phyloP scores from a whole-genome alignment of 2,888 invertebrate species.

The Coleophora flavipennella region DNA sequence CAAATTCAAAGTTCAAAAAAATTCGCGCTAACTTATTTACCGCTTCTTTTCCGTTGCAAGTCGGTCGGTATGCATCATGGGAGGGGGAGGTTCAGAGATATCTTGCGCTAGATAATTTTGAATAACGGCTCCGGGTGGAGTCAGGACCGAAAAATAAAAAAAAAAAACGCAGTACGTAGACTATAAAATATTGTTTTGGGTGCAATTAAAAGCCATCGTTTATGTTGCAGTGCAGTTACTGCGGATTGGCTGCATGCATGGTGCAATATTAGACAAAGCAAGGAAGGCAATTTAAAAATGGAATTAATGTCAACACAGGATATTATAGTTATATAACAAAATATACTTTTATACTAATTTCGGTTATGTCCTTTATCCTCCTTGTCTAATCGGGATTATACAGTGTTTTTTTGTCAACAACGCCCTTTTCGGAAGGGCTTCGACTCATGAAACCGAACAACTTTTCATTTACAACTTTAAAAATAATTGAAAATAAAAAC shows the following conservation, averaged over 20 bases:
- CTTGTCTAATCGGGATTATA: too few relatives aligned
- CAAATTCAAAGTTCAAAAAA: slow-evolving; percentile 36
- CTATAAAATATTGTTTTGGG: slow-evolving; percentile 60
- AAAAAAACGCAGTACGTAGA: slow-evolving; percentile 48
- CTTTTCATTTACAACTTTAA: too few relatives aligned
- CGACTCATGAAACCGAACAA: too few relatives aligned
- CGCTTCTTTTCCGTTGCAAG: slow-evolving; percentile 41
- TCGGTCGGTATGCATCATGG: slow-evolving; percentile 50
- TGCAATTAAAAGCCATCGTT: slow-evolving; percentile 57
- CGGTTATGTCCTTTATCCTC: too few relatives aligned
- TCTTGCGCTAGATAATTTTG: slow-evolving; percentile 65
- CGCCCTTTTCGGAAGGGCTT: too few relatives aligned
- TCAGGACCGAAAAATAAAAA: slow-evolving; percentile 29
- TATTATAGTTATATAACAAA: too few relatives aligned
- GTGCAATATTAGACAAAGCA: too few relatives aligned
- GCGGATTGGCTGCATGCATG: slow-evolving; percentile 11
- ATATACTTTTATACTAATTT: too few relatives aligned
- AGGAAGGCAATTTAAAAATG: too few relatives aligned
- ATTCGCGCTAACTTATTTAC: slow-evolving; percentile 24
- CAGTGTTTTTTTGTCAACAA: too few relatives aligned
- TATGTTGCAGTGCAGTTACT: slow-evolving; percentile 15
- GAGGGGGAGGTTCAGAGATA: slow-evolving; percentile 44
- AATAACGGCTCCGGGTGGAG: slow-evolving; percentile 41
- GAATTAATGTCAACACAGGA: too few relatives aligned
- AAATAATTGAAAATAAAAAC: too few relatives aligned